Evolutionary conservation across 2,797 vertebrate species (phyloP).

Genomic region (Adrianichthys oophorus): DNA sequence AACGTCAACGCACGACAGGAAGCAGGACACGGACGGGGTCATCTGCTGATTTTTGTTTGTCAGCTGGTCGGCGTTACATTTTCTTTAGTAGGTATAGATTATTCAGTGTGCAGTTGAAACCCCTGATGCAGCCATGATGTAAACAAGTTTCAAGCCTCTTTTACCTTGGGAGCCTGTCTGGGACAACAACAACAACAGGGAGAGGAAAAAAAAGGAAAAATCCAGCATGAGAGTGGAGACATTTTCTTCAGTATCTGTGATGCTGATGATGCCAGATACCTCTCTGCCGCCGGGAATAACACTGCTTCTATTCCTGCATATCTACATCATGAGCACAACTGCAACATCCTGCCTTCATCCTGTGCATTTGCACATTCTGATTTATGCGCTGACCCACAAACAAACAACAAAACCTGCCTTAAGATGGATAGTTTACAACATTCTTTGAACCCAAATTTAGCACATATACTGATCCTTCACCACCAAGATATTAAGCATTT

Average conservation of each 20-base stretch:
- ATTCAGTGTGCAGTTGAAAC: not conserved
- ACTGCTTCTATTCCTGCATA: conserved; percentile 52
- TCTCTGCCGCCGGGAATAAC: conserved; percentile 39
- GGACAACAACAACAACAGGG: not conserved
- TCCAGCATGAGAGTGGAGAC: conserved; percentile 23
- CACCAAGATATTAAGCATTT: conserved; percentile 2
- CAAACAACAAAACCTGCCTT: not conserved
- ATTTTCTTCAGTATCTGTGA: conserved; percentile 26
- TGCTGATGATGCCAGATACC: conserved; percentile 49
- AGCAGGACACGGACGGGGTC: not conserved
- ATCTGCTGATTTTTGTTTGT: not conserved
- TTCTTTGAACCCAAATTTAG: conserved; percentile 2
- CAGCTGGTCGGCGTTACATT: not conserved
- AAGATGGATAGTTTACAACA: not conserved
- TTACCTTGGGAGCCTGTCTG: conserved; percentile 3
- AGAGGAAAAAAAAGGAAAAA: conserved; percentile 1
- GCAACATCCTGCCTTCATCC: conserved; percentile 26
- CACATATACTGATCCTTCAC: not conserved
- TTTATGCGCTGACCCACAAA: conserved; percentile 1
- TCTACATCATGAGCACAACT: conserved; percentile 45
- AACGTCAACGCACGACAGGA: conserved; percentile 1
- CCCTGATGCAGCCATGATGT: not conserved
- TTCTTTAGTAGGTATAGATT: not conserved
- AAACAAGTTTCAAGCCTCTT: not conserved
- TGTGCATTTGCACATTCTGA: conserved; percentile 7